Conservation (phyloP, 2,797 vertebrate species). For the Taeniopygia guttata region DNA sequence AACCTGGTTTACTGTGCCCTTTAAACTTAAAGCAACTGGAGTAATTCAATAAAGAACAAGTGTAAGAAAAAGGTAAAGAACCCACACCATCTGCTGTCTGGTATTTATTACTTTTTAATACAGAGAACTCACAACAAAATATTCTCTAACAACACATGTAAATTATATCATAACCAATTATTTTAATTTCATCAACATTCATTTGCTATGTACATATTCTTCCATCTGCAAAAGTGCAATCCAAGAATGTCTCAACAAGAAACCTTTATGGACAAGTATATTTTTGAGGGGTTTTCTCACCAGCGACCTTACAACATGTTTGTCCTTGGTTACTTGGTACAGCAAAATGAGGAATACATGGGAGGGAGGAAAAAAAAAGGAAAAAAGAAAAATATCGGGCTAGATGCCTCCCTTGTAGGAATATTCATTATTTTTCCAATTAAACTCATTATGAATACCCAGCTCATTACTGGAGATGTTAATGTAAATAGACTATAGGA, state of each 20-base stretch:
- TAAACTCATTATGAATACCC: constrained; percentile 7
- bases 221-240: constrained; percentile 78
- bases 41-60: background rate
- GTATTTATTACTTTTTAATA: constrained; percentile 79
- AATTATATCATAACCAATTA: constrained; percentile 74
- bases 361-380: fast-evolving
- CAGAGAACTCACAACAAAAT: constrained; percentile 80
- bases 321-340: constrained; percentile 61
- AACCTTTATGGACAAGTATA: constrained; percentile 58
- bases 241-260: constrained; percentile 69
- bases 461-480: constrained; percentile 10
- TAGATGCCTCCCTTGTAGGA: constrained; percentile 41
- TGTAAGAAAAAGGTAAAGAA: background rate
- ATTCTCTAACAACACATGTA: constrained; percentile 73
- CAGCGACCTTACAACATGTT: constrained; percentile 29
- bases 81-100: constrained; percentile 51
- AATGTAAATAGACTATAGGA: background rate
- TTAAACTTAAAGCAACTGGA: background rate
- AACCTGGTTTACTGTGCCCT: background rate
- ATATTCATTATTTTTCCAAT: constrained; percentile 35
- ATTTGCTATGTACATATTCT: constrained; percentile 78
- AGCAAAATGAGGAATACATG: constrained; percentile 38
- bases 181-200: constrained; percentile 75
- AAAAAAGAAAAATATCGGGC: background rate
- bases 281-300: constrained; percentile 55